These are phyloP conservation scores for Trematomus loennbergii DNA, from an alignment of 2,113 vertebrate genomes.

Conservation along the genomic window DNA sequence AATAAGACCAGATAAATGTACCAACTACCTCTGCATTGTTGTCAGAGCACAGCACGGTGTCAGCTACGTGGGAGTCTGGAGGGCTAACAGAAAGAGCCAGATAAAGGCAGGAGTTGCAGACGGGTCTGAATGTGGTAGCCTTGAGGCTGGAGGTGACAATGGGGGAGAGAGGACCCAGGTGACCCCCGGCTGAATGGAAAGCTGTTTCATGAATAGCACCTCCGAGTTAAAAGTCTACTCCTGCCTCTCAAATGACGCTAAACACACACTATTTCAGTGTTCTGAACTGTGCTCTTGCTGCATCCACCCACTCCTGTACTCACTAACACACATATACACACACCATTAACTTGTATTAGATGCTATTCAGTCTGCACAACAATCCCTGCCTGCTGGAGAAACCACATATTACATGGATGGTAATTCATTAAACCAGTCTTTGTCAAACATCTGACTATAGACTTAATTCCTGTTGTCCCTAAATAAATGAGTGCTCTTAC, in stretches of 20 bases:
- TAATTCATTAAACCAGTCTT: conserved; percentile 71
- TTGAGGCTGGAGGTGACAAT: conserved; percentile 80
- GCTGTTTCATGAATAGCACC: conserved; percentile 75
- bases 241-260: conserved; percentile 59
- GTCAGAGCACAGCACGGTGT: conserved; percentile 45
- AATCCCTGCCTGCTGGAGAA: conserved; percentile 43
- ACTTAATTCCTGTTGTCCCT: conserved; percentile 65
- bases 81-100: conserved; percentile 66
- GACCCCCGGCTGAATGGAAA: conserved; percentile 77
- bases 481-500: conserved; percentile 72
- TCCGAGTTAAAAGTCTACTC: conserved; percentile 68
- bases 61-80: conserved; percentile 63
- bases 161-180: conserved; percentile 65
- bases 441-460: conserved; percentile 59
- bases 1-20: conserved; percentile 64
- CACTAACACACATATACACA: conserved; percentile 35
- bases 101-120: conserved; percentile 69
- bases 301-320: conserved; percentile 49
- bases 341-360: conserved; percentile 50
- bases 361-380: conserved; percentile 38
- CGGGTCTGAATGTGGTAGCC: conserved; percentile 69
- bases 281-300: conserved; percentile 54
- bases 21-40: conserved; percentile 60
- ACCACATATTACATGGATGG: conserved; percentile 46
- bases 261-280: conserved; percentile 49